These are phyloP conservation scores for Trichopoda pennipes DNA, from an alignment of 2,888 invertebrate species.

Conservation along the genomic window DNA sequence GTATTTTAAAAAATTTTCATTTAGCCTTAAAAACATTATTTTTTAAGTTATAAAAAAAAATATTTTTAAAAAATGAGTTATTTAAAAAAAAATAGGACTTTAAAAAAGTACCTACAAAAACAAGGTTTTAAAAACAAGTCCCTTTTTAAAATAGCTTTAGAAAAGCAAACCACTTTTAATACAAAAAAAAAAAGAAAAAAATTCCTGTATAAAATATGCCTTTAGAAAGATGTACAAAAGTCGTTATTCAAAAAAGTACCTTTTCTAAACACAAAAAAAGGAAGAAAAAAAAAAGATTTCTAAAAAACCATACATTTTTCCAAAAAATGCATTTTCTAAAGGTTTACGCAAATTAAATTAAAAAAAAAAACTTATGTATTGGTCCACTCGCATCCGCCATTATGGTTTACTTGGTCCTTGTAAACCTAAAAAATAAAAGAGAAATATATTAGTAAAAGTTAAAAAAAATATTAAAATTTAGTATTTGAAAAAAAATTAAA, in stretches of 20 bases:
- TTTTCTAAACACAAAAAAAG: no score
- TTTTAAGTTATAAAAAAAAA: no score
- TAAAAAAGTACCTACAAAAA: conserved; percentile 1
- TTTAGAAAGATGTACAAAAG: not conserved
- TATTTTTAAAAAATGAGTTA: no score
- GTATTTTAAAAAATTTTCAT: no score
- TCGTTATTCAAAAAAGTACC: not conserved
- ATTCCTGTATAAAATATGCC: no score
- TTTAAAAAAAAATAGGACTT: no score
- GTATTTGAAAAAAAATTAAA: not conserved
- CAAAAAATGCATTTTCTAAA: not conserved
- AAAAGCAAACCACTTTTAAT: not conserved
- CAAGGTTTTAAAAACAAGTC: not conserved
- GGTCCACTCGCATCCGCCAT: not conserved
- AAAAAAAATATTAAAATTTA: not conserved
- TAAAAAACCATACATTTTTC: no score
- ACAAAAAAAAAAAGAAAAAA: no score
- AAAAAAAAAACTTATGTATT: not conserved
- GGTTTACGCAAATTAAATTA: not conserved
- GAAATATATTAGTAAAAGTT: conserved; percentile 75
- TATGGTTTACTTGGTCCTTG: not conserved
- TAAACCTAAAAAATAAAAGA: conserved; percentile 70
- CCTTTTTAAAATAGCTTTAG: no score
- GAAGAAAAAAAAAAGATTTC: no score
- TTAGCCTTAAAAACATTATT: no score